Evolutionary conservation across 2,797 vertebrate species (phyloP).

Genomic region (Craterocephalus amniculus): DNA sequence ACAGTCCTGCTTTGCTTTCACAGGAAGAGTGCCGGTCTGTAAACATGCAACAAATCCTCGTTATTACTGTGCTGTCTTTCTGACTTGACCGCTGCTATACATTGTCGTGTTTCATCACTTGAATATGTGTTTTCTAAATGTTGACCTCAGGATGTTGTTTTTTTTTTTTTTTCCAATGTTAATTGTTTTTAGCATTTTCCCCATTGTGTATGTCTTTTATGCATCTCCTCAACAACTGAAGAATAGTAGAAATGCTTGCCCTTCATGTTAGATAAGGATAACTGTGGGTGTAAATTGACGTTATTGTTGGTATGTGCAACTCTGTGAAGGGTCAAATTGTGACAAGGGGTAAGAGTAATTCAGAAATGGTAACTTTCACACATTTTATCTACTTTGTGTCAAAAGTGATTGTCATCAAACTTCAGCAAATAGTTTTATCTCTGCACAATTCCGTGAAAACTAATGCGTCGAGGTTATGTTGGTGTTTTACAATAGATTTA

Average conservation of each 20-base stretch:
- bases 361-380: conserved; percentile 66
- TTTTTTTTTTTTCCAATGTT: conserved; percentile 93
- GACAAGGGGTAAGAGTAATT: conserved; percentile 40
- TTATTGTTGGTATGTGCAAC: conserved; percentile 48
- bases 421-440: conserved; percentile 55
- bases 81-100: conserved; percentile 93
- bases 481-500: conserved; percentile 60
- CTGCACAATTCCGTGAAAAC: not conserved
- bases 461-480: not conserved
- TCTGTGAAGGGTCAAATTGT: conserved; percentile 56
- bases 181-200: conserved; percentile 80
- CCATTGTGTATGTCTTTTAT: conserved; percentile 86
- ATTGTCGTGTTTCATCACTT: conserved; percentile 95
- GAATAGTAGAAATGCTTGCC: conserved; percentile 82
- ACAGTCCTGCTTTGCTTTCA: conserved; percentile 84
- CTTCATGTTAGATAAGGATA: conserved; percentile 75
- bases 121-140: conserved; percentile 92
- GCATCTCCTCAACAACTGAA: conserved; percentile 83
- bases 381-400: conserved; percentile 60
- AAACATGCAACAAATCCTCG: conserved; percentile 51
- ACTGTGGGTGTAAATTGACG: conserved; percentile 49
- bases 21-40: conserved; percentile 62
- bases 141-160: conserved; percentile 94
- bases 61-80: conserved; percentile 91
- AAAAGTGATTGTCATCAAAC: conserved; percentile 61